Percentiles rank a stretch among this genome's conserved stretches.
Conservation (phyloP, 2,113 vertebrate species). For the Oriolus oriolus region DNA sequence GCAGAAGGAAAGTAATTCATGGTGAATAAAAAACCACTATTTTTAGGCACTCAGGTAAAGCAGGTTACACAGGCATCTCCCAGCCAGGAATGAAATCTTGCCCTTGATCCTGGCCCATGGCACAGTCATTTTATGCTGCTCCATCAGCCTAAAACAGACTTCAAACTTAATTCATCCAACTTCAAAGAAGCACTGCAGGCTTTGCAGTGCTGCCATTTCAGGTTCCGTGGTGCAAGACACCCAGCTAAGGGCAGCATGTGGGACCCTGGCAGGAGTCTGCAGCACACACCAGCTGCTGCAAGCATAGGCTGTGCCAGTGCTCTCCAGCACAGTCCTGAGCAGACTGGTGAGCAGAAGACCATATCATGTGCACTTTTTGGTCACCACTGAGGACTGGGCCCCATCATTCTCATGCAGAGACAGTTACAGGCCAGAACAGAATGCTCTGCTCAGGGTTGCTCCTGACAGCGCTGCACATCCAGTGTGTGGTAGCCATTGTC, state of each 20-base stretch:
- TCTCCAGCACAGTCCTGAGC: neutral
- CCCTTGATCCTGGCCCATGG: neutral
- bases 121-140: neutral
- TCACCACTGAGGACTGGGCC: neutral
- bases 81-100: neutral
- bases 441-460: neutral
- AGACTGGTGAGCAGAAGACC: neutral
- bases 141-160: neutral
- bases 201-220: neutral
- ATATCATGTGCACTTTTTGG: accelerated
- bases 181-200: neutral
- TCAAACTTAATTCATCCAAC: neutral
- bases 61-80: neutral
- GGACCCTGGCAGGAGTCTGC: neutral
- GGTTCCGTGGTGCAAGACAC: accelerated
- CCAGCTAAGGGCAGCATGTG: neutral
- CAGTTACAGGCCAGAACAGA: neutral
- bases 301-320: neutral
- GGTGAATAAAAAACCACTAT: neutral
- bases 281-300: neutral
- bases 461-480: neutral
- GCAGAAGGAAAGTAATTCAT: neutral
- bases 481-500: accelerated
- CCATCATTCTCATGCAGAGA: neutral
- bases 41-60: neutral